Evolutionary conservation across 1,140 invertebrate species (phyloP), one percentile per base, ranked within the genome.

Genomic region (Conus betulinus): DNA sequence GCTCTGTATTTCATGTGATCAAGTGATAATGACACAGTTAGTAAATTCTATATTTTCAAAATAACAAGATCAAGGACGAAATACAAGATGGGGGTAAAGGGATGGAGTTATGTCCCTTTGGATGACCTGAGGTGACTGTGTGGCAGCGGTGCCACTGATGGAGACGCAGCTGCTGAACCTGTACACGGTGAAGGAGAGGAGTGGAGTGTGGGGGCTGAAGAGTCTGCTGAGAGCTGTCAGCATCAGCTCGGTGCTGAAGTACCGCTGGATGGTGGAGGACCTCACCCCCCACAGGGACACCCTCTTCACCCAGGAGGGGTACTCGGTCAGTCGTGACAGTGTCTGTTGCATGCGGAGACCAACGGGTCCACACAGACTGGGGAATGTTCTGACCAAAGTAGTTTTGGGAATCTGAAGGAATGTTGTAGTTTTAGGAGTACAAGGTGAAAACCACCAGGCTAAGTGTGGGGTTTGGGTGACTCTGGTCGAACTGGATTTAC

Each of bases 251-350:
- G 55, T 94, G 15, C 88, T 91, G 71, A 89, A 91, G 55, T 94
- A 94, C 87, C 88, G 90, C 52, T 94, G 93, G 93, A 88, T 94
- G n/a, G 63, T 93, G 13, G 90, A 93, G 6, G 90, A 94, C 51
- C 87, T 94, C 52, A 94, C 93, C 25, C 94, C 94, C 5, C 86
- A 85, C 25, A 88, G 88, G 15, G 89, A 92, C 57, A 88, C 91
- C 55, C 82, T 94, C n/a, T 90, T 91, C 27, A 88, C 90, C 15
- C 84, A 89, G 79, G 90, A 91, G 39, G 93, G 91, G 11, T 94
- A 93, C 63, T 92, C 93, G 74, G 94, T 94, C 39, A 81, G 79
- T 20, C 20, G 4, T 8, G 39, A 3, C 39, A 39, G 39, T 39
- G 39, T 39, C 39, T 39, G 39, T 39, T 39, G 0, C 39, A 39